Percentiles rank a stretch among this genome's conserved stretches.
Evolutionary conservation across 1,140 invertebrate species (phyloP).

Genomic region (Brachionus koreanus): DNA sequence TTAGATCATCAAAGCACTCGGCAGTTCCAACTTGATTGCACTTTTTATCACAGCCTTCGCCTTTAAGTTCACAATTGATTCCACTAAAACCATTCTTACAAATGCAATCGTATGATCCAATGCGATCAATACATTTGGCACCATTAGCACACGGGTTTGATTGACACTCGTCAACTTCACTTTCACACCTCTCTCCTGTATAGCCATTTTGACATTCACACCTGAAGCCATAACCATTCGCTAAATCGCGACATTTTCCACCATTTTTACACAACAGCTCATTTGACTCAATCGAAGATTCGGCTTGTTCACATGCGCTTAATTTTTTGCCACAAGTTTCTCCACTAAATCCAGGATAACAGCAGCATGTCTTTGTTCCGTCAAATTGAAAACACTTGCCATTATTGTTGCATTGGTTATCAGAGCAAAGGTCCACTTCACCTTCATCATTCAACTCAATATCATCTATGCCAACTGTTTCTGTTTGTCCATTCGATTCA

Average conservation of each 20-base stretch:
- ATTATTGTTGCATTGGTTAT: slow-evolving; percentile 21
- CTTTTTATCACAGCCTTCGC: background rate
- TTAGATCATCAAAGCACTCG: slow-evolving; percentile 64
- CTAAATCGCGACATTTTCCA: background rate
- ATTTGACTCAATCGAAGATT: background rate
- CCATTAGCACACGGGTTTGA: slow-evolving; percentile 78
- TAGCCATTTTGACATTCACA: slow-evolving; percentile 44
- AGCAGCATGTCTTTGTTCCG: background rate
- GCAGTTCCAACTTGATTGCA: slow-evolving; percentile 76
- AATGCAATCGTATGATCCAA: slow-evolving; percentile 72
- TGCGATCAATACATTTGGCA: slow-evolving; percentile 72
- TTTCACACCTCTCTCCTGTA: slow-evolving; percentile 48
- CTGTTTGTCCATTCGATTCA: background rate
- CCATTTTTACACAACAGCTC: slow-evolving; percentile 34
- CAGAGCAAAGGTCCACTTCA: background rate
- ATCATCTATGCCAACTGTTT: background rate
- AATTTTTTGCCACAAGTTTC: background rate
- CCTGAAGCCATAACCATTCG: background rate
- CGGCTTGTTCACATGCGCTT: slow-evolving; percentile 27
- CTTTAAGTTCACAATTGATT: slow-evolving; percentile 47
- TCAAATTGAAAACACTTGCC: slow-evolving; percentile 32
- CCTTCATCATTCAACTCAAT: slow-evolving; percentile 28
- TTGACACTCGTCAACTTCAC: slow-evolving; percentile 84
- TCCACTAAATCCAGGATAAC: slow-evolving; percentile 19
- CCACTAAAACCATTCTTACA: slow-evolving; percentile 84